Evolutionary conservation across 2,888 invertebrate species (phyloP), one percentile per base, ranked within the genome.

Genomic region (Lissocephala sabroskyi): DNA sequence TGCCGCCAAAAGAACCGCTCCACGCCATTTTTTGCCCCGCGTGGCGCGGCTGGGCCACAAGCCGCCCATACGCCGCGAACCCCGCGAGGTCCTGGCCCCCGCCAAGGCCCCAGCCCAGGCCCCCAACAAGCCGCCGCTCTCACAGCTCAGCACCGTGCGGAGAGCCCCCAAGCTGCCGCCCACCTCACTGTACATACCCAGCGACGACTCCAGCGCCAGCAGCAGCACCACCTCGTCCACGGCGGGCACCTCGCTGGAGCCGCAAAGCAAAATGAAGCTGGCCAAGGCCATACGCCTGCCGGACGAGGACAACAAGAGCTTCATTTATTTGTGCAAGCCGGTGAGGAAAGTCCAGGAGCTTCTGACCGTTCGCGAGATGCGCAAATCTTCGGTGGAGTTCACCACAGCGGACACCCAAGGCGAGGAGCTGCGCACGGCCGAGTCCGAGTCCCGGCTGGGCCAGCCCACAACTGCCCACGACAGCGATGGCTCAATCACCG

Each of bases 311-410:
- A 74, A 60, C 18, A 56, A 65, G 18, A 71, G 70, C 19, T 71
- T 74, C 10, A 53, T 67, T n/a, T 66, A 73, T 18, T 41, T 60
- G 4, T 63, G 65, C 39, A 64, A 73, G 41, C 63, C 67, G 7
- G 51, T 52, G 10, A 59, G 59, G 39, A 37, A 60, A 39, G 43
- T 62, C 1, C 55, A 57, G 23, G 73, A 76, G 43, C 36, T 65
- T 45, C n/a, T 70, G n/a, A 62, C 59, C 1, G 57, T 55, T 11
- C 60, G 70, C 1, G 44, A 51, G 7, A 23, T 76, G 36, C 58
- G 45, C 32, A 44, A 59, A 16, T 77, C 71, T 1, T 35, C 18
- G 14, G 67, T 23, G 7, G 23, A 23, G 23, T 23, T 23, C 23
- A 23, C 3, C 23, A 23, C 3, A 23, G 7, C 3, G 3, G 7